Evolutionary conservation across 2,113 vertebrate genomes (phyloP).

Genomic region (Egretta garzetta): DNA sequence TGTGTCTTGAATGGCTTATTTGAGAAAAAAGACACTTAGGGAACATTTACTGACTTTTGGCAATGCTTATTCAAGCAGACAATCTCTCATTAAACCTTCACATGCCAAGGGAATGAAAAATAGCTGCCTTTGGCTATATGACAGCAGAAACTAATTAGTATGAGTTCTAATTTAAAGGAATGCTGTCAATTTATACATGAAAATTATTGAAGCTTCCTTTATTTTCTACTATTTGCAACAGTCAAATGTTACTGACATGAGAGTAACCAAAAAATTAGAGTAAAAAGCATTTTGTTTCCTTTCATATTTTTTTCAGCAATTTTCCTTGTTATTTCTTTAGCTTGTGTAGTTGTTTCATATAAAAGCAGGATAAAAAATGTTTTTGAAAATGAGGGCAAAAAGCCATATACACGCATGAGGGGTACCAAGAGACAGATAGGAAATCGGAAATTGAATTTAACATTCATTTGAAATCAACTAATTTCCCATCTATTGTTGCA

Average conservation of each 20-base stretch:
- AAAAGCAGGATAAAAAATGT: neutral
- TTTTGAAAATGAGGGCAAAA: neutral
- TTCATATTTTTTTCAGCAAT: neutral
- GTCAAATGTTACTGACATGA: neutral
- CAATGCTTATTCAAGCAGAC: neutral
- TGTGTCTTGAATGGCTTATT: neutral
- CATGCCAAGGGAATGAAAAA: neutral
- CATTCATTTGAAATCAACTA: neutral
- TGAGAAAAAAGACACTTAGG: neutral
- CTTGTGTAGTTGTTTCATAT: neutral
- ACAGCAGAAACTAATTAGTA: neutral
- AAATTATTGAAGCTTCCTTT: neutral
- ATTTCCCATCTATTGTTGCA: neutral
- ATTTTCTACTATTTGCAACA: neutral
- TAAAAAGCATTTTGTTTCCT: neutral
- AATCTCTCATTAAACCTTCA: neutral
- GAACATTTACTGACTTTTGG: neutral
- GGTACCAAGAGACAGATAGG: neutral
- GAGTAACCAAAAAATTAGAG: neutral
- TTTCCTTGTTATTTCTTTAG: neutral
- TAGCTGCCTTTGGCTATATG: neutral
- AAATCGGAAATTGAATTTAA: neutral
- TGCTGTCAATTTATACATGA: neutral
- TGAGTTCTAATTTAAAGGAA: neutral
- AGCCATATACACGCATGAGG: accelerated